Evolutionary conservation across 2,888 invertebrate species (phyloP), one percentile per base, ranked within the genome.

Genomic region (Andrena bucephala): DNA sequence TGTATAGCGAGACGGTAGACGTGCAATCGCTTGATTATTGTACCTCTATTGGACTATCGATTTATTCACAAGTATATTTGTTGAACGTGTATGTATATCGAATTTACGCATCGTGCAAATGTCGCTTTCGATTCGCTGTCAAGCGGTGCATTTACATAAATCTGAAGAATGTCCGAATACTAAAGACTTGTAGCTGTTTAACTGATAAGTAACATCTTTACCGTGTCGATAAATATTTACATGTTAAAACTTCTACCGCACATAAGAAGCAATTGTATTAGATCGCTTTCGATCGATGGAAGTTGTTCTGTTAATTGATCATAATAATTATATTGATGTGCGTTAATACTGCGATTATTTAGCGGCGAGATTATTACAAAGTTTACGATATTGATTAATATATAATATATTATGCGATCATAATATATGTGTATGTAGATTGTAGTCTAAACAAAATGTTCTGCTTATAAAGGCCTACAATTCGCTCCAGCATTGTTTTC

Each of bases 391-490:
- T 85, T 86, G 91, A 92, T 91, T 91, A 88, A 92, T 92, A 89
- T 91, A 92, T 90, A 88, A 90, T 90, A 90, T 90, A 92, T 91
- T 69, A 91, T 91, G 90, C 76, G 62, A 24, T 72, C 33, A 73
- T 81, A 77, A 54, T 89, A 83, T 89, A 84, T 90, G 90, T 92
- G 90, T 92, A 91, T 86, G 91, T 92, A 93, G 90, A 85, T 77
- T 90, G 89, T 91, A 92, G 92, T 75, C 79, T 82, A 89, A 89
- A 90, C 83, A 85, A 91, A 89, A 88, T 92, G 91, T 92, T 92
- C 88, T 89, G 91, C 92, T 92, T 92, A 91, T 91, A 91, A 93
- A 91, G 92, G 92, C 92, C 93, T 93, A 92, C 86, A 62, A 80
- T 80, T 70, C 60, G 70, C 85, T 89, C 83, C 81, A 85, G 24